These are phyloP conservation scores for Rhyacichthys aspro DNA, from an alignment of 2,797 vertebrate genomes.

Conservation along the genomic window DNA sequence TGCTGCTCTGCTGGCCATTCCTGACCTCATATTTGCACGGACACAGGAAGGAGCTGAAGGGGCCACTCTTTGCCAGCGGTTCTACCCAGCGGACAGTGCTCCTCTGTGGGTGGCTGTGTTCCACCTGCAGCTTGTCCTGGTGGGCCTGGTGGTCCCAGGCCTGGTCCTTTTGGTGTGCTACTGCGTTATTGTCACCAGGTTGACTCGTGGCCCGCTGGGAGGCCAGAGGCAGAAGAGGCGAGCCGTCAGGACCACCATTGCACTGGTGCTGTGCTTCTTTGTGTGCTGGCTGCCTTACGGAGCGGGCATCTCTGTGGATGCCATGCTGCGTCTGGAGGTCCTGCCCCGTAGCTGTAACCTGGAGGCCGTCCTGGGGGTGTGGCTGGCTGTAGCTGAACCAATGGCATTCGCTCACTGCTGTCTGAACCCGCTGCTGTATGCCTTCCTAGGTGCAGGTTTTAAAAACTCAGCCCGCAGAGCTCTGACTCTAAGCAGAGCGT, in stretches of 20 bases:
- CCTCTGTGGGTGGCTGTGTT: conserved; percentile 87
- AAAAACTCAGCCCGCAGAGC: conserved; percentile 95
- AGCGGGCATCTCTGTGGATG: conserved; percentile 88
- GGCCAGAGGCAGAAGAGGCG: conserved; percentile 94
- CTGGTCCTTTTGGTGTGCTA: conserved; percentile 94
- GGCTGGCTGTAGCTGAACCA: conserved; percentile 92
- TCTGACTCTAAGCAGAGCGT: conserved; percentile 89
- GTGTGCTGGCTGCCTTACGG: conserved; percentile 97
- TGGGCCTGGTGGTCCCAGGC: conserved; percentile 92
- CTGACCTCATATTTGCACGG: conserved; percentile 90
- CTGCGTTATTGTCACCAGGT: conserved; percentile 92
- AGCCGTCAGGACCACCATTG: conserved; percentile 94
- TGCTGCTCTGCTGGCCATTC: conserved; percentile 89
- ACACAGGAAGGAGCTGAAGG: conserved; percentile 76
- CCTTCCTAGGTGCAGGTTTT: conserved; percentile 96
- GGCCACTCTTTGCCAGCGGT: conserved; percentile 85
- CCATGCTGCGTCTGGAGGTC: conserved; percentile 86
- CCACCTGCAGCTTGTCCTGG: conserved; percentile 91
- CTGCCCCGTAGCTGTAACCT: conserved; percentile 86
- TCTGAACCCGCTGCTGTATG: conserved; percentile 96
- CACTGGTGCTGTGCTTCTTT: conserved; percentile 94
- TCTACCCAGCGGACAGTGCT: conserved; percentile 81
- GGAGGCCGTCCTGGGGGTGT: conserved; percentile 84
- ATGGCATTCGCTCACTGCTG: conserved; percentile 97
- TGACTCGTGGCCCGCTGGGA: conserved; percentile 91